These are phyloP conservation scores for Hydrolagus colliei DNA, from an alignment of 2,797 vertebrate genomes.

Conservation along the genomic window DNA sequence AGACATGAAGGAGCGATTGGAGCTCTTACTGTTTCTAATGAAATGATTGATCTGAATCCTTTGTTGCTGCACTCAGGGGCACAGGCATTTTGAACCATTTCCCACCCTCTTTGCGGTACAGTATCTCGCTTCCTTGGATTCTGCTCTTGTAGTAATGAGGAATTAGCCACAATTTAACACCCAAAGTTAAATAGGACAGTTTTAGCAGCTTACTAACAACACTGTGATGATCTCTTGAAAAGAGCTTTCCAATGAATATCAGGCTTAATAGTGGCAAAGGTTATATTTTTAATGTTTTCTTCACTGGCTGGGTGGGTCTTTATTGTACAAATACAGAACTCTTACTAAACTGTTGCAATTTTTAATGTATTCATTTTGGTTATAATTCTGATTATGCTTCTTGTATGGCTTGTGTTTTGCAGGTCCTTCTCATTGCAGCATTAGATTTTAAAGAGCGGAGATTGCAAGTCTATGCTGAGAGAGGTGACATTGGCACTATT, in stretches of 20 bases:
- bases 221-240: not conserved
- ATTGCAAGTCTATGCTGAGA: too few species aligned
- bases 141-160: not conserved
- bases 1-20: conserved; percentile 49
- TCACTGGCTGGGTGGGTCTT: not conserved
- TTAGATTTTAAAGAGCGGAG: too few species aligned
- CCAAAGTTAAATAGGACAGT: not conserved
- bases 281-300: not conserved
- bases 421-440: too few species aligned
- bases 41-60: not conserved
- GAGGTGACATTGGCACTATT: too few species aligned
- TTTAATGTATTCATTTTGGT: too few species aligned
- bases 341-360: too few species aligned
- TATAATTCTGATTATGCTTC: too few species aligned
- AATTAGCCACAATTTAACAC: not conserved
- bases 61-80: not conserved
- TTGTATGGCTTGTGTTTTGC: too few species aligned
- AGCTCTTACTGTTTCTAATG: not conserved
- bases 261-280: not conserved
- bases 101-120: not conserved
- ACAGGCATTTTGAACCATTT: not conserved
- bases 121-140: too few species aligned
- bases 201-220: not conserved
- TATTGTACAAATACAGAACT: not conserved
- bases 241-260: not conserved